Percentiles rank a stretch among this genome's conserved stretches.
These are phyloP conservation scores for Budorcas taxicolor DNA, from an alignment of 2,113 vertebrate genomes.

Conservation along the genomic window DNA sequence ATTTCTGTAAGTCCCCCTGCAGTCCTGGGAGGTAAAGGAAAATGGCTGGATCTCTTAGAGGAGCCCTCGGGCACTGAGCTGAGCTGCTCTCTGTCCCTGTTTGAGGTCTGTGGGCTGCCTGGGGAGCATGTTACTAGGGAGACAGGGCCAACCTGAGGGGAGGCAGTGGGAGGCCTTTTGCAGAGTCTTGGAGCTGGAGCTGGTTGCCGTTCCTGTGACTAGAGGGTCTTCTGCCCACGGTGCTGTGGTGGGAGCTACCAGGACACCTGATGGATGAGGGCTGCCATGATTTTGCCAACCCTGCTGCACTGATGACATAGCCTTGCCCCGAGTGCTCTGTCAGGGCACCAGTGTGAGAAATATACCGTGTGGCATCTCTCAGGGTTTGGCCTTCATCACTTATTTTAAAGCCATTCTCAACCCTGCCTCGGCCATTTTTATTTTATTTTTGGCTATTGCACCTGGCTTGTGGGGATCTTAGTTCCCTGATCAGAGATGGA, in stretches of 20 bases:
- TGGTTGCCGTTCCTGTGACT: neutral
- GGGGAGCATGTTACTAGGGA: conserved; percentile 43
- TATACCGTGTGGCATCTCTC: neutral
- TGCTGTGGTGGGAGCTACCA: too few relatives aligned
- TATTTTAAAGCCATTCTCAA: neutral
- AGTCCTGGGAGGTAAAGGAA: neutral
- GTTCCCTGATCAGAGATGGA: neutral
- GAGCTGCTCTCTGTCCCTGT: neutral
- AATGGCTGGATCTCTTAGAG: neutral
- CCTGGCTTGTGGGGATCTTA: neutral
- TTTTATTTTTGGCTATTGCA: neutral
- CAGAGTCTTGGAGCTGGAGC: neutral
- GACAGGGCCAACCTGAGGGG: neutral
- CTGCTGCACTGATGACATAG: neutral
- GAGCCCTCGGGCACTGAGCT: neutral
- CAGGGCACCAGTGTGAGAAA: neutral
- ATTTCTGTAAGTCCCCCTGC: neutral
- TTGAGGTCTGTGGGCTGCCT: neutral
- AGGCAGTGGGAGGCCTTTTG: neutral
- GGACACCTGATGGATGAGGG: neutral
- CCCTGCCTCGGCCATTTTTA: neutral
- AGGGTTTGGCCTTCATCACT: neutral
- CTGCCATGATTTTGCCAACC: neutral
- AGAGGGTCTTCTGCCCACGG: neutral
- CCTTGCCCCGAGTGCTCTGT: neutral